Base-by-base conservation (phyloP, 2,113 vertebrate genomes). In the Pelecanus crispus region DNA sequence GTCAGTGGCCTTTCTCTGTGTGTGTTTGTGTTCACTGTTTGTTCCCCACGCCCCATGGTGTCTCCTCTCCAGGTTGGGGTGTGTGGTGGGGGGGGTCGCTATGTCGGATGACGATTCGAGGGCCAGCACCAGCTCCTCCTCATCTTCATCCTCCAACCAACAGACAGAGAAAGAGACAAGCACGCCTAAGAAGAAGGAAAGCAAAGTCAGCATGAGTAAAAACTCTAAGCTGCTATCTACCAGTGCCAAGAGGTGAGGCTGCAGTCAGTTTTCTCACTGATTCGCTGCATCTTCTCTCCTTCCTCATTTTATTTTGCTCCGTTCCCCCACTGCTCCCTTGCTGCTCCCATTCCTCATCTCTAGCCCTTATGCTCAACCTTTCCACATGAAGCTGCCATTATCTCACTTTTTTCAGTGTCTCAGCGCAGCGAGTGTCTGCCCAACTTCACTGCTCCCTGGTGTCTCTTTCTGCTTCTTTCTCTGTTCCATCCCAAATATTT, bases 91-190 rank as follows among this genome's bases (percentile, higher is more conserved):
- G 98, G 97, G 98, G 98, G 98, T 98, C 98, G 98, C 98, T 98
- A 99, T 99, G 99, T 99, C 99, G 98, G 99, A 99, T 99, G 99
- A 99, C 98, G 99, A 99, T 99, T 99, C 99, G 86, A 99, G 99
- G 98, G 99, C 99, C 98, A 99, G 99, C 98, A 99, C 98, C 98
- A 99, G 99, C 98, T 99, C 99, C 98, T 99, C 99, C 38, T 99
- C 98, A 92, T 99, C 98, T 87, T 98, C 99, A 88, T 99, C 99
- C 78, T 99, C 98, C 96, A 98, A 97, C 96, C 98, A 98, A 97
- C 98, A 98, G 93, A 98, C 98, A 86, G 98, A 99, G 92, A 97
- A 98, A 79, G 99, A 98, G 96, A 98, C 97, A 91, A 98, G 93
- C 97, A 98, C 98, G 71, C 98, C 98, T 94, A 99, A 99, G 98